phyloP scores from a whole-genome alignment of 2,113 vertebrate species.

The Nanorana parkeri region DNA sequence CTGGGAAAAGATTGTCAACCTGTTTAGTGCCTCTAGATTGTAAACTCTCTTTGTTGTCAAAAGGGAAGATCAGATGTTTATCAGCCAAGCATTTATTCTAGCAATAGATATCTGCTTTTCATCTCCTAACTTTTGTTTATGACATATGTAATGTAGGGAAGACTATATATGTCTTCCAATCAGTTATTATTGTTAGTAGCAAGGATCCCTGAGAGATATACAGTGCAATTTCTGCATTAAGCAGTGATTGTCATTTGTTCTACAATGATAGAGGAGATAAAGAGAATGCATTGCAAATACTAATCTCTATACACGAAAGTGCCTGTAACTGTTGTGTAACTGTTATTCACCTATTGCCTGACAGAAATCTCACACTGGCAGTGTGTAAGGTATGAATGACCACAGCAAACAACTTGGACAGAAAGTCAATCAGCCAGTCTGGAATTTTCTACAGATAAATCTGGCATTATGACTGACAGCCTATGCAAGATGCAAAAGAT shows the following conservation, averaged over 20 bases:
- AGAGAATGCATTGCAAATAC: background rate
- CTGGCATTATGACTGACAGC: too few species aligned
- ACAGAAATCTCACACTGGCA: too few species aligned
- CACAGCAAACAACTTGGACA: too few species aligned
- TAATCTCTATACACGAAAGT: too few species aligned
- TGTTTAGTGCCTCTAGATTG: background rate
- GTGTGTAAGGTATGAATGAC: too few species aligned
- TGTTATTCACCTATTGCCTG: too few species aligned
- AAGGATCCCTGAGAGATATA: slow-evolving; percentile 86
- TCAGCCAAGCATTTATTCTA: background rate
- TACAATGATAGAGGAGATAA: slow-evolving; percentile 57
- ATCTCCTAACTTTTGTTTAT: background rate
- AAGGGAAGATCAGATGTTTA: slow-evolving; percentile 1
- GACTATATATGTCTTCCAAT: slow-evolving; percentile 7
- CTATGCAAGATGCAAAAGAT: too few species aligned
- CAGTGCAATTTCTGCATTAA: slow-evolving; percentile 78
- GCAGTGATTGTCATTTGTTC: slow-evolving; percentile 85
- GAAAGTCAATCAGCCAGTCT: too few species aligned
- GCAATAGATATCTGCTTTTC: background rate
- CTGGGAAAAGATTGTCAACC: background rate
- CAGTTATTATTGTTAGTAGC: slow-evolving; percentile 59
- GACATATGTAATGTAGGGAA: slow-evolving; percentile 16
- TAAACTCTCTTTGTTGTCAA: background rate
- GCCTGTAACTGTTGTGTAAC: too few species aligned
- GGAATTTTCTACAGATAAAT: too few species aligned